Percentiles rank a stretch among this genome's conserved stretches.
Conservation (phyloP, 2,888 invertebrate genomes). For the Athalia cordata region DNA sequence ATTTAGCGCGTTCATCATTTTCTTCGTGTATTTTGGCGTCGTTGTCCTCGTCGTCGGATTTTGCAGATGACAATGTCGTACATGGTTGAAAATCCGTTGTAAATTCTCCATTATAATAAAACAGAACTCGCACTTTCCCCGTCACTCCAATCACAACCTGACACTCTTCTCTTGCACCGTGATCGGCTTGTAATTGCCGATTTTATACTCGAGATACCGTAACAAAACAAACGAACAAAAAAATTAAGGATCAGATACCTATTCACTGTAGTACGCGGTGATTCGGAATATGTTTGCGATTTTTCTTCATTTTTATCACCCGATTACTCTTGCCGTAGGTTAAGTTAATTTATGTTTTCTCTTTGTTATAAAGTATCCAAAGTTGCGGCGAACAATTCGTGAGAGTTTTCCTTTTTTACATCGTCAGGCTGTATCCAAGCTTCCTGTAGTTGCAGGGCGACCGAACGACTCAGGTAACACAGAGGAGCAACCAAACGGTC, state of each 20-base stretch:
- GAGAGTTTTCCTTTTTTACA: not conserved
- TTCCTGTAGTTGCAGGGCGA: constrained; percentile 30
- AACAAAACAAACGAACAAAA: not conserved
- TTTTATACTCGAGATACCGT: not conserved
- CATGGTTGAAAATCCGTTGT: not conserved
- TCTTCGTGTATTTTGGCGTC: not conserved
- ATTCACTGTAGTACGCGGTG: constrained; percentile 26
- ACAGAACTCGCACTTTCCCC: not conserved
- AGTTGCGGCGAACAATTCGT: not conserved
- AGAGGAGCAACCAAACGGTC: constrained; percentile 53
- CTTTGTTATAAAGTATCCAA: too few species aligned
- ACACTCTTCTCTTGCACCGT: not conserved
- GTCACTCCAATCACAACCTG: not conserved
- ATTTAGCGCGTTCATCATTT: constrained; percentile 47
- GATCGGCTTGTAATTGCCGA: not conserved
- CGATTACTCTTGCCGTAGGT: not conserved
- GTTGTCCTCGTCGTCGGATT: not conserved
- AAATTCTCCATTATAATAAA: constrained; percentile 26
- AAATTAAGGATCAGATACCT: not conserved
- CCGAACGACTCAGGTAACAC: constrained; percentile 42
- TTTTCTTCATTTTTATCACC: constrained; percentile 34
- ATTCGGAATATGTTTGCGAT: constrained; percentile 21
- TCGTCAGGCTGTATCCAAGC: constrained; percentile 9
- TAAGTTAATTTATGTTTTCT: constrained; percentile 1
- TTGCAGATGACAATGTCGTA: not conserved